Evolutionary conservation across 2,113 vertebrate species (phyloP).

Genomic region (Rhombomys opimus): DNA sequence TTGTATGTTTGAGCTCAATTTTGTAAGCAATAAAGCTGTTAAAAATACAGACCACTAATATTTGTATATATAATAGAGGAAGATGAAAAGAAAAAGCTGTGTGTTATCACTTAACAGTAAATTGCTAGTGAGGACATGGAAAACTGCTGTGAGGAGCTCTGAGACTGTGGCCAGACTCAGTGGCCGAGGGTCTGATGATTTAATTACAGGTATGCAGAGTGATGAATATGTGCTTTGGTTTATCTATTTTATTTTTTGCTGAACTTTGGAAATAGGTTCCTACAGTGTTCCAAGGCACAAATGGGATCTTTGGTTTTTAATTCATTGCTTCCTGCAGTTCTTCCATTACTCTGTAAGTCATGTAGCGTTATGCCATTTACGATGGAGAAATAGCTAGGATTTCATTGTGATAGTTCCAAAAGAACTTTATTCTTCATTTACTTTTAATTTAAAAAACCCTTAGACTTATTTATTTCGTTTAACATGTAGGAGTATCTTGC

Average conservation of each 20-base stretch:
- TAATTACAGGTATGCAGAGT: background rate
- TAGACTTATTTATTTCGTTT: background rate
- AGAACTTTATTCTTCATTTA: background rate
- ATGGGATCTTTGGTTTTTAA: background rate
- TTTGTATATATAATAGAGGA: slow-evolving; percentile 33
- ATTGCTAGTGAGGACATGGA: background rate
- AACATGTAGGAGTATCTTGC: background rate
- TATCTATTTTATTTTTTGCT: background rate
- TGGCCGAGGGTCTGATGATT: background rate
- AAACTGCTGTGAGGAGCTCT: background rate
- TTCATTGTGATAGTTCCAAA: slow-evolving; percentile 46
- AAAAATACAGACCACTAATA: slow-evolving; percentile 6
- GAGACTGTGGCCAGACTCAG: background rate
- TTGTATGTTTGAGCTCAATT: slow-evolving; percentile 55
- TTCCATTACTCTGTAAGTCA: slow-evolving; percentile 37
- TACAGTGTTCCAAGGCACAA: background rate
- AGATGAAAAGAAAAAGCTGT: slow-evolving; percentile 4
- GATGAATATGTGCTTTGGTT: slow-evolving; percentile 3
- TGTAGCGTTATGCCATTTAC: slow-evolving; percentile 4
- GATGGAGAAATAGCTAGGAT: slow-evolving; percentile 21
- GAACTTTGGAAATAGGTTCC: background rate
- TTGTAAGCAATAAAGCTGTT: slow-evolving; percentile 36
- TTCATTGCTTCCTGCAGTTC: slow-evolving; percentile 19
- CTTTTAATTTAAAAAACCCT: background rate
- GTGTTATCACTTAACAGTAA: background rate